These are phyloP conservation scores for Trileptium ribeirensis DNA, from an alignment of 2,888 invertebrate genomes.

Conservation along the genomic window DNA sequence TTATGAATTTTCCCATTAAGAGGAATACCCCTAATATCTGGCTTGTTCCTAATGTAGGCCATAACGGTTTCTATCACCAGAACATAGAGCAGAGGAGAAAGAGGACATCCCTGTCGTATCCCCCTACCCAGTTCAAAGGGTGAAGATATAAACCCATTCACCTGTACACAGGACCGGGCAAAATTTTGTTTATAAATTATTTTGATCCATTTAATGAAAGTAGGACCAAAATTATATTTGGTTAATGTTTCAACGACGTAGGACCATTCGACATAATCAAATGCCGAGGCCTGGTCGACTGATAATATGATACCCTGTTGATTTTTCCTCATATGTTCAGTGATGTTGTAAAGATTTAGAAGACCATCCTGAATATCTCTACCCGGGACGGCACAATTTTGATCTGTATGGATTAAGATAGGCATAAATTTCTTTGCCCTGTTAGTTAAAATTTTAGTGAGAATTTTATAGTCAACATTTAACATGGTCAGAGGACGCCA, in stretches of 20 bases:
- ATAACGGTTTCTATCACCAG: neutral
- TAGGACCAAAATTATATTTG: neutral
- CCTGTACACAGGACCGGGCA: neutral
- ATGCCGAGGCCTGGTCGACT: conserved; percentile 5
- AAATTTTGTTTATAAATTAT: neutral
- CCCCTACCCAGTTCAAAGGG: neutral
- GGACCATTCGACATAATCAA: conserved; percentile 9
- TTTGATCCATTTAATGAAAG: neutral
- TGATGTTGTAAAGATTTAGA: neutral
- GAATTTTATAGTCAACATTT: conserved; percentile 19
- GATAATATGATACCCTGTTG: neutral
- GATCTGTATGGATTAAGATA: neutral
- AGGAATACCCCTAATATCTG: too few relatives aligned
- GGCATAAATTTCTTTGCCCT: neutral
- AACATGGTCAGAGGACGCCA: conserved; percentile 16
- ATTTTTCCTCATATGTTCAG: neutral
- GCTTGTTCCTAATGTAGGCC: too few relatives aligned
- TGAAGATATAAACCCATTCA: neutral
- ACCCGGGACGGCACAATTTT: conserved; percentile 14
- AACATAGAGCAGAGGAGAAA: conserved; percentile 10
- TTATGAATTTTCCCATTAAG: too few relatives aligned
- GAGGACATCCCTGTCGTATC: conserved; percentile 11
- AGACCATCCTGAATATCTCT: conserved; percentile 15
- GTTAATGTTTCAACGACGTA: neutral
- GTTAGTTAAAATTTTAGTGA: conserved; percentile 12